Conservation (phyloP, 2,888 invertebrate genomes). For the Lamproptera curius region DNA sequence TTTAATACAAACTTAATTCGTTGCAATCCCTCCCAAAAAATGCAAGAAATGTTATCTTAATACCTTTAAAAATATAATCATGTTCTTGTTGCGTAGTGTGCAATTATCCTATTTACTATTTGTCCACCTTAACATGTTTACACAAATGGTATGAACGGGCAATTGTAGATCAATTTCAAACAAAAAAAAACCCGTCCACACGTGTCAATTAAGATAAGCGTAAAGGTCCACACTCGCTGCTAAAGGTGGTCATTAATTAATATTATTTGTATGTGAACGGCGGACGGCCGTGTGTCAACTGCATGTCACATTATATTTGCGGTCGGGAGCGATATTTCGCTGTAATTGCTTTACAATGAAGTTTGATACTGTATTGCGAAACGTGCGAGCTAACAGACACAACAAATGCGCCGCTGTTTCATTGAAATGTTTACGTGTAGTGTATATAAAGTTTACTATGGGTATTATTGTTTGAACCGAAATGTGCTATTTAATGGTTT, state of each 20-base stretch:
- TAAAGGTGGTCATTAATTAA: conserved; percentile 13
- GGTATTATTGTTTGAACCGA: too few species aligned
- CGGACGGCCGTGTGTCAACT: conserved; percentile 10
- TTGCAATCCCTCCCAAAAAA: background rate
- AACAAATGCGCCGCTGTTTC: too few species aligned
- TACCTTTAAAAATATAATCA: background rate
- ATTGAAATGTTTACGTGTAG: too few species aligned
- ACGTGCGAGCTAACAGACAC: too few species aligned
- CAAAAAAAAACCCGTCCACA: conserved; percentile 4
- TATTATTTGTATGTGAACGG: conserved; percentile 10
- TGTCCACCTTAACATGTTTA: background rate
- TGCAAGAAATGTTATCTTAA: too few species aligned
- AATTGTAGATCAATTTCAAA: conserved; percentile 13
- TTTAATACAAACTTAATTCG: background rate
- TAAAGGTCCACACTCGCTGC: conserved; percentile 4
- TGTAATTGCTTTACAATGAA: conserved; percentile 19
- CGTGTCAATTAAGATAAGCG: conserved; percentile 14
- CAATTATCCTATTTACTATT: background rate
- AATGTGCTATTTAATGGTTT: too few species aligned
- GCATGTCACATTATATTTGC: conserved; percentile 13
- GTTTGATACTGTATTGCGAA: conserved; percentile 7
- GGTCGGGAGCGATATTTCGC: conserved; percentile 12
- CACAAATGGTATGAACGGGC: background rate
- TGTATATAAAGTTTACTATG: too few species aligned
- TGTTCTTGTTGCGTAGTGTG: background rate